phyloP scores from a whole-genome alignment of 1,140 invertebrate species.

The Schlechtendalia chinensis region DNA sequence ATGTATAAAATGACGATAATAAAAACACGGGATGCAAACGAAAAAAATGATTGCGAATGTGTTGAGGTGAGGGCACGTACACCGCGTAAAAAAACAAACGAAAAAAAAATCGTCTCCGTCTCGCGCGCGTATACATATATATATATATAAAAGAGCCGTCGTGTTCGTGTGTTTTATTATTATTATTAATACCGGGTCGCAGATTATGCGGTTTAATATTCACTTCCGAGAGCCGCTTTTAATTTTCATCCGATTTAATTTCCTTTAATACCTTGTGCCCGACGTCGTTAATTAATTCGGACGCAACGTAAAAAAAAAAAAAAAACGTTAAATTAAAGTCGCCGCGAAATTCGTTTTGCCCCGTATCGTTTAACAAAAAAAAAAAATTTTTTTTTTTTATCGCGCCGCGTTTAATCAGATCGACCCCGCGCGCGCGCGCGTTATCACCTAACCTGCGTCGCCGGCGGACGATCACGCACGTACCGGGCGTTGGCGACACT shows the following conservation, averaged over 20 bases:
- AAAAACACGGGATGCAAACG: conserved; percentile 11
- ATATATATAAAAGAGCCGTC: neutral
- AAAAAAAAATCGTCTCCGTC: conserved; percentile 26
- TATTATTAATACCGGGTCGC: conserved; percentile 48
- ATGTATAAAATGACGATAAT: conserved; percentile 41
- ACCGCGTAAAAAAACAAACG: conserved; percentile 9
- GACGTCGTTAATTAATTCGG: conserved; percentile 49
- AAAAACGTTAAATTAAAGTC: conserved; percentile 35
- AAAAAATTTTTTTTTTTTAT: neutral
- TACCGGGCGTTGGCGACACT: conserved; percentile 43
- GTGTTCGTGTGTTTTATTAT: conserved; percentile 45
- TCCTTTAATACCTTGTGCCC: conserved; percentile 46
- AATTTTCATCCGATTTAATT: conserved; percentile 50
- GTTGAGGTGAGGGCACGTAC: conserved; percentile 49
- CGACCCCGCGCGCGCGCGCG: neutral
- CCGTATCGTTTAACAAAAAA: too few relatives aligned
- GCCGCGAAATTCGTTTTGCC: conserved; percentile 32
- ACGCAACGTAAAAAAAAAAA: conserved; percentile 35
- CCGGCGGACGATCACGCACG: too few relatives aligned
- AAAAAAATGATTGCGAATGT: conserved; percentile 49
- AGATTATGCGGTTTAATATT: conserved; percentile 50
- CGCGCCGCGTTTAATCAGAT: neutral
- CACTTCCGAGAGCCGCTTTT: conserved; percentile 49
- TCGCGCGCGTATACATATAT: neutral
- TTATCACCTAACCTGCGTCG: too few relatives aligned